Conservation (phyloP, 1,140 invertebrate species). For the Ganaspis sp. region DNA sequence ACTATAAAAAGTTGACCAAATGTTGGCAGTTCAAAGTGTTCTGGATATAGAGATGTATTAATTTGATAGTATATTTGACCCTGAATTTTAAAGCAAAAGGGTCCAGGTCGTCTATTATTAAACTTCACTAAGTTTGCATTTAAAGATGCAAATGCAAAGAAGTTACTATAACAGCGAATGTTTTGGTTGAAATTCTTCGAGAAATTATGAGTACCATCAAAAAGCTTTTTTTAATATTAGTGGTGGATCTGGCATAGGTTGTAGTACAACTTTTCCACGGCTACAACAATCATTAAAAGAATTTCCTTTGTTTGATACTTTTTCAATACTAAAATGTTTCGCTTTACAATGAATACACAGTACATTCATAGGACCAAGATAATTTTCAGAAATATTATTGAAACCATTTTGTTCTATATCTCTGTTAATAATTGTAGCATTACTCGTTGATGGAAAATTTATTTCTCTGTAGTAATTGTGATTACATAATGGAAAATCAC, state of each 20-base stretch:
- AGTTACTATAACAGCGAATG: constrained; percentile 42
- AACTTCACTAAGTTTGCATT: constrained; percentile 42
- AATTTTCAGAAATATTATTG: not conserved
- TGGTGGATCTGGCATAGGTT: constrained; percentile 37
- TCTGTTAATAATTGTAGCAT: too few relatives aligned
- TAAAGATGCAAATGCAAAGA: constrained; percentile 44
- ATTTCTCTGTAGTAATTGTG: too few relatives aligned
- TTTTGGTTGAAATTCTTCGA: constrained; percentile 37
- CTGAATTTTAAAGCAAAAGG: constrained; percentile 38
- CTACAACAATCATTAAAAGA: constrained; percentile 39
- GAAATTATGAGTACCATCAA: constrained; percentile 32
- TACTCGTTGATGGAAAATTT: too few relatives aligned
- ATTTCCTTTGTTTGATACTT: constrained; percentile 25
- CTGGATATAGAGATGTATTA: constrained; percentile 37
- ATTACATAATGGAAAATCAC: too few relatives aligned
- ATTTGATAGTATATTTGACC: constrained; percentile 35
- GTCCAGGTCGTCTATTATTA: constrained; percentile 35
- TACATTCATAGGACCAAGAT: not conserved
- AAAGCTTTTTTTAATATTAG: constrained; percentile 30
- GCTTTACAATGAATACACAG: constrained; percentile 36
- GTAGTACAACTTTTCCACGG: constrained; percentile 36
- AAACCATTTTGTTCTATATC: too few relatives aligned
- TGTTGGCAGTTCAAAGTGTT: constrained; percentile 34
- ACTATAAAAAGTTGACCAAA: constrained; percentile 48
- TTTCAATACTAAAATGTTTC: constrained; percentile 34